phyloP scores from a whole-genome alignment of 2,888 invertebrate genomes.

The Melolontha melolontha region DNA sequence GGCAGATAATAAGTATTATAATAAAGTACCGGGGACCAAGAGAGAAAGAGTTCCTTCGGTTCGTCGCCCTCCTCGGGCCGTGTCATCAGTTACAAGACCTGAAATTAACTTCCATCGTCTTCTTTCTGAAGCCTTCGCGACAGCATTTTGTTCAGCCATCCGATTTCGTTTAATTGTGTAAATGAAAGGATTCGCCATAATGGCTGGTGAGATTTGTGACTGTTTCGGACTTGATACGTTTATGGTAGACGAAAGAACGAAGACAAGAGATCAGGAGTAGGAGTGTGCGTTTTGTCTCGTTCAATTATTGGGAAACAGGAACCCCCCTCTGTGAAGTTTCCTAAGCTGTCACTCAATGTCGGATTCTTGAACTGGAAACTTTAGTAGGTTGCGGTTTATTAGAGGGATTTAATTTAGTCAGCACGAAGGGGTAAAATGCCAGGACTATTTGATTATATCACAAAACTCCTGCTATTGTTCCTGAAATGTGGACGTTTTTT shows the following conservation, averaged over 20 bases:
- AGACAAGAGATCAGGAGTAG: no score
- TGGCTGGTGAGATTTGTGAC: no score
- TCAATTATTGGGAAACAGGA: conserved; percentile 5
- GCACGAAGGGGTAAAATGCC: conserved; percentile 50
- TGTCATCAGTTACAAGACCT: no score
- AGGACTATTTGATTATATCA: conserved; percentile 51
- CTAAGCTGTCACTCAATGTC: conserved; percentile 54
- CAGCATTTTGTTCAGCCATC: neutral
- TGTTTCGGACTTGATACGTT: no score
- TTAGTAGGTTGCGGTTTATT: conserved; percentile 53
- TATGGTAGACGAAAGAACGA: no score
- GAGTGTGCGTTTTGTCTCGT: no score
- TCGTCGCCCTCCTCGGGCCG: no score
- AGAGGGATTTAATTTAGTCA: conserved; percentile 56
- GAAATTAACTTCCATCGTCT: no score
- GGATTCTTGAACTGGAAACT: conserved; percentile 51
- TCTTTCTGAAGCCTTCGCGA: neutral
- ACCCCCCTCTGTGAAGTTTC: conserved; percentile 13
- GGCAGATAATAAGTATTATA: no score
- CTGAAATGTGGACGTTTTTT: conserved; percentile 28
- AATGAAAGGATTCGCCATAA: neutral
- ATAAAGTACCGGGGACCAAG: no score
- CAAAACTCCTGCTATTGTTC: conserved; percentile 26
- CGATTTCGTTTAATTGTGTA: conserved; percentile 6
- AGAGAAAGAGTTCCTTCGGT: no score